Percentiles rank a stretch among this genome's conserved stretches.
Evolutionary conservation across 2,113 vertebrate genomes (phyloP).

Genomic region (Lepidothrix coronata): DNA sequence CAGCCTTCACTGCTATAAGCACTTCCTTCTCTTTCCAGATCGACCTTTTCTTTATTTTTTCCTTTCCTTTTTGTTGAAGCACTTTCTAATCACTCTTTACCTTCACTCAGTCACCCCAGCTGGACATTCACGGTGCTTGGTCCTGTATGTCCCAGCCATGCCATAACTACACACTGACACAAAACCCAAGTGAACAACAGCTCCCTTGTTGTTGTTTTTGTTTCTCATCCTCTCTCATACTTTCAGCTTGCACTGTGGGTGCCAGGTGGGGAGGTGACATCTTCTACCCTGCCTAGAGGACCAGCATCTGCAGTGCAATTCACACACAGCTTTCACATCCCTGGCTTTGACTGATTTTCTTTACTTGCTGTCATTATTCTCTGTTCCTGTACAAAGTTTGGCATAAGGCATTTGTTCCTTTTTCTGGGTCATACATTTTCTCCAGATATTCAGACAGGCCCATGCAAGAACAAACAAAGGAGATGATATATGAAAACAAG

Average conservation of each 20-base stretch:
- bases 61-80: neutral
- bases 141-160: neutral
- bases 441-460: neutral
- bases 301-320: neutral
- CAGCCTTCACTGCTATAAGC: neutral
- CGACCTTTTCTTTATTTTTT: neutral
- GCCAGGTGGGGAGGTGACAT: neutral
- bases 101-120: neutral
- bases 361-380: neutral
- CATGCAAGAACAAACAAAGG: neutral
- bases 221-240: neutral
- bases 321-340: neutral
- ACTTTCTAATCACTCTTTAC: neutral
- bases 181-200: fast-evolving
- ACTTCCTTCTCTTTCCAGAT: neutral
- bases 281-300: neutral
- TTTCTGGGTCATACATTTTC: neutral
- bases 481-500: neutral
- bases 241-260: fast-evolving
- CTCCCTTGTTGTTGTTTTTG: neutral
- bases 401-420: neutral
- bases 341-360: neutral
- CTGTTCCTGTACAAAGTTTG: neutral
- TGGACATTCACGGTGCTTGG: neutral
- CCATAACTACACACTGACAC: neutral